Percentiles rank a stretch among this genome's conserved stretches.
Conservation (phyloP, 2,888 invertebrate species). For the Caenorhabditis zanzibari region DNA sequence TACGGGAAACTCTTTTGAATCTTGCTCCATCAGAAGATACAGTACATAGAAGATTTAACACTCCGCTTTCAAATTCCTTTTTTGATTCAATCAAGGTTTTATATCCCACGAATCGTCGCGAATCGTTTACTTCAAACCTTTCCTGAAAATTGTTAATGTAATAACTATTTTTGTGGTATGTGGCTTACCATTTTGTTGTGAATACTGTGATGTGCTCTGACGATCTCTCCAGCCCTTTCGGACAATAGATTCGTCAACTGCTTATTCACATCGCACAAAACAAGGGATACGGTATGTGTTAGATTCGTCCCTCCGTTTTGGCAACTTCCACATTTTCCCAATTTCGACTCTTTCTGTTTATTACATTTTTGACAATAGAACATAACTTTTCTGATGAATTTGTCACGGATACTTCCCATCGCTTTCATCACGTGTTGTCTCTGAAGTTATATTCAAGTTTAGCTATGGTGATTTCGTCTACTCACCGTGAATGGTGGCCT, state of each 20-base stretch:
- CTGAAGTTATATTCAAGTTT: not conserved
- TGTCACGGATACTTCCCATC: not conserved
- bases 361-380: not conserved
- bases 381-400: not conserved
- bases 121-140: not conserved
- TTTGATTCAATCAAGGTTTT: not conserved
- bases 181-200: not conserved
- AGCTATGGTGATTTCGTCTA: not conserved
- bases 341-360: not conserved
- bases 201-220: not conserved
- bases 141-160: not conserved
- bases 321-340: not conserved
- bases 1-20: constrained; percentile 6
- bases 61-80: not conserved
- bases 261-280: not conserved
- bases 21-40: not conserved
- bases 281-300: not conserved
- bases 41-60: not conserved
- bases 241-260: not conserved
- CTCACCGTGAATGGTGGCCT: not conserved
- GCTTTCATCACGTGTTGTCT: not conserved
- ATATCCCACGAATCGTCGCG: not conserved
- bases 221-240: not conserved
- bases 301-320: not conserved
- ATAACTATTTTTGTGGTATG: not conserved